Conservation (phyloP, 2,113 vertebrate species). For the Aspidoscelis tigris region DNA sequence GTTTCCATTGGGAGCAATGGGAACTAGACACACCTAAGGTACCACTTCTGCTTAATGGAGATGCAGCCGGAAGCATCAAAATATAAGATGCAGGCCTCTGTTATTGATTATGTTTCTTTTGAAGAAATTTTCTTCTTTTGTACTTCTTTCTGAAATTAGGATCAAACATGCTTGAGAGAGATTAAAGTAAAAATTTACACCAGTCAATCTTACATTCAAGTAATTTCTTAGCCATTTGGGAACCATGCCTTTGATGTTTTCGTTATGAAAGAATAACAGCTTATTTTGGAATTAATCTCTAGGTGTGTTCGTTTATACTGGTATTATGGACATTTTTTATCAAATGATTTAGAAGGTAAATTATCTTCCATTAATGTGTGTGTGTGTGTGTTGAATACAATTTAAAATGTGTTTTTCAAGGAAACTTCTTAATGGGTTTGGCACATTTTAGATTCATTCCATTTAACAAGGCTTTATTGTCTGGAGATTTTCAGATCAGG, state of each 20-base stretch:
- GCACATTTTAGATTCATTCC: constrained; percentile 28
- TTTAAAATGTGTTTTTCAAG: neutral
- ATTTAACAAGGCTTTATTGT: constrained; percentile 28
- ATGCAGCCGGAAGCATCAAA: no score
- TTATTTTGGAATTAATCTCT: neutral
- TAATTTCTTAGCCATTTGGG: no score
- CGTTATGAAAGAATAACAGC: neutral
- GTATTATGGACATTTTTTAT: neutral
- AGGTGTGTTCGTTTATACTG: neutral
- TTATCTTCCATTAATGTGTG: constrained; percentile 17
- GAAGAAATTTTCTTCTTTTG: no score
- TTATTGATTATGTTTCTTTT: no score
- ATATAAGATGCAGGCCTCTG: no score
- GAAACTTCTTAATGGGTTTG: constrained; percentile 1
- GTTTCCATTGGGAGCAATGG: no score
- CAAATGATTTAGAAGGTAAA: neutral
- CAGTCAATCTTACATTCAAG: no score
- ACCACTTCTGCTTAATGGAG: no score
- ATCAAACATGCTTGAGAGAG: no score
- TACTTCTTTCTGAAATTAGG: no score
- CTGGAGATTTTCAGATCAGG: constrained; percentile 33
- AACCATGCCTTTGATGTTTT: neutral
- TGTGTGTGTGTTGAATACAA: constrained; percentile 23
- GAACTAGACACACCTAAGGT: no score
- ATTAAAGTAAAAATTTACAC: no score